phyloP scores from a whole-genome alignment of 2,113 vertebrate genomes.

The Chaetura pelagica region DNA sequence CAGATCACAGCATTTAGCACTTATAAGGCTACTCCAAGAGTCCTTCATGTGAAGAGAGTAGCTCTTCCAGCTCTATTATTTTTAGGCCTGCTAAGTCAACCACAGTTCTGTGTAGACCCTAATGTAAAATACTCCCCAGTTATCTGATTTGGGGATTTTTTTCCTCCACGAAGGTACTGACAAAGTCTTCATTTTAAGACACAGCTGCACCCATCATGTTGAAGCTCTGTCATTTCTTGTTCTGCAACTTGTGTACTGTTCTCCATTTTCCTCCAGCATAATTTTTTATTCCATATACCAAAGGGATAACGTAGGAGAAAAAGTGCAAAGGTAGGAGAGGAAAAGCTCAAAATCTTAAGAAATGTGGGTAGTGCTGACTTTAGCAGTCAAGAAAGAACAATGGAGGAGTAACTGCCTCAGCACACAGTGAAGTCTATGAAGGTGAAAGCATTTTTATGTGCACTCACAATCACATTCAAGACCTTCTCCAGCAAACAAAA shows the following conservation, averaged over 20 bases:
- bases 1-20: neutral
- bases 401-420: neutral
- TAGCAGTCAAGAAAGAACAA: neutral
- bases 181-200: neutral
- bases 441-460: neutral
- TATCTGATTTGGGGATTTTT: neutral
- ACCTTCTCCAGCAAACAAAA: neutral
- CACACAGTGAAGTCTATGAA: neutral
- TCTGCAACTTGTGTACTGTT: neutral
- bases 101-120: neutral
- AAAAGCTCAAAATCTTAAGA: neutral
- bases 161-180: neutral
- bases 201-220: neutral
- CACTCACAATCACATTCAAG: neutral
- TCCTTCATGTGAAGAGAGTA: neutral
- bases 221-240: neutral
- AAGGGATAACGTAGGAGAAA: neutral
- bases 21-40: neutral
- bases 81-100: neutral
- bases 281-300: neutral
- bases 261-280: neutral
- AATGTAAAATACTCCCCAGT: neutral
- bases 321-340: neutral
- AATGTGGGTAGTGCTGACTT: neutral
- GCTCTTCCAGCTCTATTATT: neutral